Evolutionary conservation across 2,113 vertebrate genomes (phyloP), one percentile per base, ranked within the genome.

Genomic region (Lonchura striata): DNA sequence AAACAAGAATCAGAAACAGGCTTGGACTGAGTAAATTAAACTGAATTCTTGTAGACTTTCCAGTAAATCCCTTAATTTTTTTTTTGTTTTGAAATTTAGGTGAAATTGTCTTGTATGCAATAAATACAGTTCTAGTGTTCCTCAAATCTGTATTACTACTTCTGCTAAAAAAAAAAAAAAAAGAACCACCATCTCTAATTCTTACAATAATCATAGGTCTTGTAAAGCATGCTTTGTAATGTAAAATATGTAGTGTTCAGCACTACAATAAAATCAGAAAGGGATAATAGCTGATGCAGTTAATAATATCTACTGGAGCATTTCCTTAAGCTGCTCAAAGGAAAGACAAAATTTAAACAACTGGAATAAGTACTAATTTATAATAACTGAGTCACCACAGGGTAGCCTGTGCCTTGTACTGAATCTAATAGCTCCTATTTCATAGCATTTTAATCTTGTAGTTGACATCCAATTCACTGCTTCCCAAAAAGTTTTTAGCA

Each of bases 51-150:
- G 30, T 19, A 64, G 10, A 61, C 16, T 35, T 83, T 30, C 39
- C 59, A 47, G 31, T 69, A 91, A 79, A 82, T 56, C 27, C 30
- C 20, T 27, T 20, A 27, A 49, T 13, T 41, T 41, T 39, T 39
- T n/a, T 3, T 4, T 5, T 0, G 2, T 22, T 70, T 42, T 31
- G 66, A 70, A 47, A 59, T 49, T 41, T 44, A 47, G 6, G 15
- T 35, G 27, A 53, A 28, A 75, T 37, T 65, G 11, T 83, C 23
- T 68, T 41, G 15, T 27, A 50, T 10, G 6, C 23, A 77, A 78
- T 35, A 53, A 91, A 63, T 10, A 66, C 1, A 81, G 20, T 65
- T 56, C 19, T 31, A 60, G 24, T 3, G 6, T 47, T 72, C 21
- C 21, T 76, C 66, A 64, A 69, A 47, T 28, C 42, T 61, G 3